Base-by-base conservation (phyloP, 2,888 invertebrate genomes). In the Agrochola lota region DNA sequence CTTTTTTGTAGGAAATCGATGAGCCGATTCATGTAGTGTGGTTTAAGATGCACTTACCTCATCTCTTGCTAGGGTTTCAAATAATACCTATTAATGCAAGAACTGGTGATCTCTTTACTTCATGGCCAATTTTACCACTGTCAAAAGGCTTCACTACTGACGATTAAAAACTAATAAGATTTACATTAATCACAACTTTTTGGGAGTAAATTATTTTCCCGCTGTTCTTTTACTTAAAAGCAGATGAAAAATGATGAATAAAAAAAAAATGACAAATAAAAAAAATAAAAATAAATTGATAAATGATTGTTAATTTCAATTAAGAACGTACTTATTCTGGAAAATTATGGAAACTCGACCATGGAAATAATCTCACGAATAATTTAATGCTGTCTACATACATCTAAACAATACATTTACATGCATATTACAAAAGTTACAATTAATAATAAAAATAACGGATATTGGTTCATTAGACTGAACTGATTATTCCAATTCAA, bases 391-490 rank as follows among this genome's bases (percentile, higher is more conserved):
- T 43, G 11, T 20, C 17, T 26, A 59, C 17, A 4, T 30, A 17
- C 26, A 30, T 30, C 0, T 20, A 75, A 43, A 1, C 35, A 35
- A 46, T n/a, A 20, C 15, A 23, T 59, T 59, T 49, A 8, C 35
- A 57, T 49, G 7, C 0, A 1, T 46, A n/a, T 52, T 43, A 62
- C 66, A 71, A 66, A 57, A 49, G 30, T 4, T 20, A 59, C n/a
- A 30, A 78, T 52, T 70, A 35, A 26, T 40, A 43, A 60, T 11
- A 62, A 60, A 78, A 67, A 76, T 60, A 66, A 55, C 74, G 86
- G 86, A 86, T 59, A 76, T 85, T 81, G 55, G 43, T 46, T 62
- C 60, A 88, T 63, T 74, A 73, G 49, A 60, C 40, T 26, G n/a
- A 23, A 64, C 55, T n/a, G 6, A 70, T 74, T 69, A 68, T 76